A percentile compares a stretch with the other conserved stretches of the same genome.
These are phyloP conservation scores for Elaeidobius kamerunicus DNA, from an alignment of 2,888 invertebrate genomes.

Conservation along the genomic window DNA sequence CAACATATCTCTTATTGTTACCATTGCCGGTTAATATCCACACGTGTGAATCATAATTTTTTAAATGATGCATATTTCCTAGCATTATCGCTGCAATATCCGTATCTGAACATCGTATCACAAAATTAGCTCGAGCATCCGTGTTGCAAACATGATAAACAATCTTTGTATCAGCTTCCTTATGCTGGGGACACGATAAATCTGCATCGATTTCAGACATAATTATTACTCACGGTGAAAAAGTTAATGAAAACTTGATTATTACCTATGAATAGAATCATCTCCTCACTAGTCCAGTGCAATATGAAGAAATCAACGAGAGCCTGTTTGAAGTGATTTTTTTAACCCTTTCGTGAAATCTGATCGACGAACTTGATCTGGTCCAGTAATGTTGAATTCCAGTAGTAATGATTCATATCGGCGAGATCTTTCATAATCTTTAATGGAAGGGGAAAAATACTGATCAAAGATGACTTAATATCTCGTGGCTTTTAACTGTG, in stretches of 20 bases:
- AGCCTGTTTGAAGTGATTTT: conserved; percentile 3
- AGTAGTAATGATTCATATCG: conserved; percentile 1
- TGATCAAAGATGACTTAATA: neutral
- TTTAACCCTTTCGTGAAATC: conserved; percentile 4
- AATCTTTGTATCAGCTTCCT: conserved; percentile 17
- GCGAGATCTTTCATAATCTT: neutral
- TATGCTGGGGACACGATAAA: conserved; percentile 29
- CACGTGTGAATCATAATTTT: conserved; percentile 14
- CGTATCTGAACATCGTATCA: conserved; percentile 11
- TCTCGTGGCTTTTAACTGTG: neutral
- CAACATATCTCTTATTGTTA: conserved; percentile 17
- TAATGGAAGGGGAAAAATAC: neutral
- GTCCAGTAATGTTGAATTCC: conserved; percentile 1
- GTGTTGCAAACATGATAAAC: conserved; percentile 20
- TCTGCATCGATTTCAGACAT: conserved; percentile 14
- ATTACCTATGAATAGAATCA: neutral
- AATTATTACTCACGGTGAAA: conserved; percentile 1
- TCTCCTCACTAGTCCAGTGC: conserved; percentile 4
- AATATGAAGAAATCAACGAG: neutral
- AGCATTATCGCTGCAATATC: conserved; percentile 18
- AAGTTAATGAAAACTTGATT: conserved; percentile 1
- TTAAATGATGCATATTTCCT: conserved; percentile 5
- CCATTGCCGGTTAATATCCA: conserved; percentile 20
- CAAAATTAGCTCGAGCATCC: conserved; percentile 14
- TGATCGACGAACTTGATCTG: neutral